Evolutionary conservation across 2,113 vertebrate genomes (phyloP).

Genomic region (Baryphthengus martii): DNA sequence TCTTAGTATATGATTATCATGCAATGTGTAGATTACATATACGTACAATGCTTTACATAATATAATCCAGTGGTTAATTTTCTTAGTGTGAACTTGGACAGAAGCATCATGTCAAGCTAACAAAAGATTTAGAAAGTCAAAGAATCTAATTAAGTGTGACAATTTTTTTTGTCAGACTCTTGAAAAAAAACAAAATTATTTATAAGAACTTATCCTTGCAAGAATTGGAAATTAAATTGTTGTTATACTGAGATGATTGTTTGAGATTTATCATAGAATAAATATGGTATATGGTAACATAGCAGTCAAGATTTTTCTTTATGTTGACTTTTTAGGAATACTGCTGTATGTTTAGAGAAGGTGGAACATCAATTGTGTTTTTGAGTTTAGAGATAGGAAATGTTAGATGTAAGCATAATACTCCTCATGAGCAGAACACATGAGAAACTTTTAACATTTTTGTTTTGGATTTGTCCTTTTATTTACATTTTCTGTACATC

Average conservation of each 20-base stretch:
- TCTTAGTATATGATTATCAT: not conserved
- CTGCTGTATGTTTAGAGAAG: not conserved
- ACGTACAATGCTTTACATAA: not conserved
- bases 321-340: not conserved
- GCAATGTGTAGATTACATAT: not conserved
- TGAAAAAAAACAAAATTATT: not conserved
- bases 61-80: not conserved
- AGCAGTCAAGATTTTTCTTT: not conserved
- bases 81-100: not conserved
- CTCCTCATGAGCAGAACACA: not conserved
- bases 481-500: not conserved
- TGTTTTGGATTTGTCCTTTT: not conserved
- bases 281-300: not conserved
- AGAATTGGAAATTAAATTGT: not conserved
- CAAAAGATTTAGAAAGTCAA: not conserved
- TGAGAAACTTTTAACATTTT: not conserved
- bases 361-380: not conserved
- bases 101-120: not conserved
- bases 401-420: not conserved
- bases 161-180: not conserved
- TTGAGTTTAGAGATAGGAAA: not conserved
- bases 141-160: not conserved
- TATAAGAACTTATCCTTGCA: not conserved
- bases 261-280: not conserved
- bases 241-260: not conserved